Evolutionary conservation across 2,888 invertebrate genomes (phyloP).

Genomic region (Caenorhabditis sp.): DNA sequence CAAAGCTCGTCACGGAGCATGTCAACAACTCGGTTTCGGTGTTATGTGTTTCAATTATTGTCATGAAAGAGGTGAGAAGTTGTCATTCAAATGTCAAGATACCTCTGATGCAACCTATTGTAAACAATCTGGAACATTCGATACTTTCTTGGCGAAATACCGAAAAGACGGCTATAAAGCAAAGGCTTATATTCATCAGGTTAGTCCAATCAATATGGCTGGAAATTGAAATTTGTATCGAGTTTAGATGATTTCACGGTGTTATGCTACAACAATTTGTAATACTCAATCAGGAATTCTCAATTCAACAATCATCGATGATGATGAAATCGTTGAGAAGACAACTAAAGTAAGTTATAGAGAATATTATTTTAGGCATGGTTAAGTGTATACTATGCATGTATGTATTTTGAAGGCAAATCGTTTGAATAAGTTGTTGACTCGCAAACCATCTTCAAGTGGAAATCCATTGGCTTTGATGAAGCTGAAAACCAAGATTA

Average conservation of each 20-base stretch:
- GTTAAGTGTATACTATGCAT: no score
- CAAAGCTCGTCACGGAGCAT: constrained; percentile 68
- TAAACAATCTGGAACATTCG: constrained; percentile 62
- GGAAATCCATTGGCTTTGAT: constrained; percentile 26
- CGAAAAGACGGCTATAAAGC: constrained; percentile 69
- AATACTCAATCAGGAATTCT: constrained; percentile 62
- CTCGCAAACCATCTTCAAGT: constrained; percentile 39
- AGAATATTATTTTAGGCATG: constrained; percentile 5
- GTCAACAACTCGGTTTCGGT: constrained; percentile 68
- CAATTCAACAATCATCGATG: constrained; percentile 62
- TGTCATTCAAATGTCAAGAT: constrained; percentile 66
- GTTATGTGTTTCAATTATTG: constrained; percentile 71
- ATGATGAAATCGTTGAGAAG: constrained; percentile 44
- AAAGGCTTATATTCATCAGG: constrained; percentile 69
- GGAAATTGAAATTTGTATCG: neutral
- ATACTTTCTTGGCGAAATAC: constrained; percentile 64
- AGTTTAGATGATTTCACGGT: constrained; percentile 67
- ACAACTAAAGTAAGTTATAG: constrained; percentile 50
- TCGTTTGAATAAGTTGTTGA: constrained; percentile 44
- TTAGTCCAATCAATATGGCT: constrained; percentile 8
- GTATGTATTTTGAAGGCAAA: constrained; percentile 41
- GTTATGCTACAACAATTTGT: constrained; percentile 68
- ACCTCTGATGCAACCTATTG: constrained; percentile 65
- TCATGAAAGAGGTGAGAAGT: constrained; percentile 66
- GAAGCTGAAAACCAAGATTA: constrained; percentile 37